Conservation (phyloP, 1,140 invertebrate genomes). For the Brachionus sp. region DNA sequence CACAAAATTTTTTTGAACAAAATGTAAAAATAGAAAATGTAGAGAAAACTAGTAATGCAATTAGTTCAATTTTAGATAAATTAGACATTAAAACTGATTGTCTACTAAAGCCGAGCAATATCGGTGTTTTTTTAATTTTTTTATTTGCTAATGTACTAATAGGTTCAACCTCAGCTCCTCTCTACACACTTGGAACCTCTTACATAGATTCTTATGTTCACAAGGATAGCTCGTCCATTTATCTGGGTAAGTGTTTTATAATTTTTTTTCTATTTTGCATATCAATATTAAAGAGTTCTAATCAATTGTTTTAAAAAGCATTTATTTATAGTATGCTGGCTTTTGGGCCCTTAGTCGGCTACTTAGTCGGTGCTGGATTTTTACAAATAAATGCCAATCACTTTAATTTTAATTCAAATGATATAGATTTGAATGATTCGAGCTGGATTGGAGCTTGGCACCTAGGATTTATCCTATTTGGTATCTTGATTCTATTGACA, state of each 20-base stretch:
- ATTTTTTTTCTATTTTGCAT: not conserved
- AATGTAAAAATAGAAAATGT: not conserved
- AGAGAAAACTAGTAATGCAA: conserved; percentile 24
- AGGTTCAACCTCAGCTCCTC: conserved; percentile 63
- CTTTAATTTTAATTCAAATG: conserved; percentile 52
- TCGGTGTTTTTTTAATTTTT: conserved; percentile 61
- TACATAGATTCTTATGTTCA: conserved; percentile 64
- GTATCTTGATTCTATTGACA: conserved; percentile 53
- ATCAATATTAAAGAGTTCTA: not conserved
- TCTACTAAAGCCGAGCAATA: conserved; percentile 49
- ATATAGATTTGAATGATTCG: conserved; percentile 54
- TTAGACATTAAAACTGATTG: conserved; percentile 48
- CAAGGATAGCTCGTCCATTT: conserved; percentile 62
- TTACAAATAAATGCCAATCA: conserved; percentile 63
- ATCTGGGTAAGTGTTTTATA: conserved; percentile 58
- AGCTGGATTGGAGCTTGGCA: conserved; percentile 64
- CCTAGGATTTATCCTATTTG: conserved; percentile 60
- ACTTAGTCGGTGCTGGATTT: conserved; percentile 62
- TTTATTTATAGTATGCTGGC: conserved; percentile 65
- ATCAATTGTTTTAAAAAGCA: conserved; percentile 50
- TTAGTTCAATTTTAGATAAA: conserved; percentile 52
- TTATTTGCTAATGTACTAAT: conserved; percentile 63
- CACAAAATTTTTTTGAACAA: not conserved
- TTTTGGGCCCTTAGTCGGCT: conserved; percentile 63
- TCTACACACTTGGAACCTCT: conserved; percentile 63